These are phyloP conservation scores for Fundulus diaphanus DNA, from an alignment of 2,797 vertebrate genomes.

Conservation along the genomic window DNA sequence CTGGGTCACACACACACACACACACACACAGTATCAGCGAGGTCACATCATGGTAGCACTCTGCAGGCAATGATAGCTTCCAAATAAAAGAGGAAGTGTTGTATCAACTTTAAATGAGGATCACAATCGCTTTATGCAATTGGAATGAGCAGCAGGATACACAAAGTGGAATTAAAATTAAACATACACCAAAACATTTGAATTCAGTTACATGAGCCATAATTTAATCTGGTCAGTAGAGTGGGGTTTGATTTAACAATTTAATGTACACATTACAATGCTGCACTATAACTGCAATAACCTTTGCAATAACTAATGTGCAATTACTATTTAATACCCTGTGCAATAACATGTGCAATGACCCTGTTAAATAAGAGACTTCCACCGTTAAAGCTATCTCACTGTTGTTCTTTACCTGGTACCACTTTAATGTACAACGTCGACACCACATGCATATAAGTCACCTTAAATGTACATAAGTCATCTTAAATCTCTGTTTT, in stretches of 20 bases:
- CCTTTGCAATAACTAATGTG: too few relatives aligned
- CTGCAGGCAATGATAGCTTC: conserved; percentile 35
- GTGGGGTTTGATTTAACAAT: neutral
- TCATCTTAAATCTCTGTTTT: too few relatives aligned
- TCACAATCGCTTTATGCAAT: conserved; percentile 33
- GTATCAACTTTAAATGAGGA: conserved; percentile 56
- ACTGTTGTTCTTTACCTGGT: too few relatives aligned
- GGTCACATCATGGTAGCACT: conserved; percentile 63
- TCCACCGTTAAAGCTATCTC: too few relatives aligned
- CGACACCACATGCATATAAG: too few relatives aligned
- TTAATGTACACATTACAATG: neutral
- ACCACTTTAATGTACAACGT: too few relatives aligned
- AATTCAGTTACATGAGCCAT: neutral
- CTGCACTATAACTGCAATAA: too few relatives aligned
- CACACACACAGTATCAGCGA: conserved; percentile 33
- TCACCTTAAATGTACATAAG: too few relatives aligned
- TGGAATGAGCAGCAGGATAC: conserved; percentile 39
- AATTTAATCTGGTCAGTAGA: neutral
- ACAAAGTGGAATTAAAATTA: neutral
- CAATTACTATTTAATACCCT: too few relatives aligned
- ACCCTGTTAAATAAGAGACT: too few relatives aligned
- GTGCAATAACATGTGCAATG: too few relatives aligned
- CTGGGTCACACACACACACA: too few relatives aligned
- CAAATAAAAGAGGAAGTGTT: conserved; percentile 58
- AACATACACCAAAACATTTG: neutral